Conservation (phyloP, 2,113 vertebrate species). For the Rhynchomys soricoides region DNA sequence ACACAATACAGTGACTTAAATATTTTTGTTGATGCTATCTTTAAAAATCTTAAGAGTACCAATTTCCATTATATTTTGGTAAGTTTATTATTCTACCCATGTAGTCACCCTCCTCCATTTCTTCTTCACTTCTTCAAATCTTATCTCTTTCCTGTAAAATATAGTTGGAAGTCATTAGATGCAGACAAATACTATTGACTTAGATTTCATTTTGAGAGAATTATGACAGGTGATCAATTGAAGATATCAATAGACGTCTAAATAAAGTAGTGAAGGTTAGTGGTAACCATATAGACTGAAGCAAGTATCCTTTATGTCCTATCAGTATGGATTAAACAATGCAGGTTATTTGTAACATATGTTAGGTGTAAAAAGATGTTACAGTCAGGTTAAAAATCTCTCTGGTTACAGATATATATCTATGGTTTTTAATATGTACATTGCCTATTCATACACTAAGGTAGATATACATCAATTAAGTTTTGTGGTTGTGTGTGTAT, state of each 20-base stretch:
- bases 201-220: neutral
- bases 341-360: neutral
- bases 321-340: neutral
- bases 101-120: neutral
- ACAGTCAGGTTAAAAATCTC: neutral
- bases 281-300: neutral
- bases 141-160: neutral
- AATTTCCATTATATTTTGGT: neutral
- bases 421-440: neutral
- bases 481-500: too few species aligned
- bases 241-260: neutral
- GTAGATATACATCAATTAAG: too few species aligned
- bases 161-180: neutral
- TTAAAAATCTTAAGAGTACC: neutral
- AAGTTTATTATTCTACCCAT: neutral
- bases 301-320: fast-evolving
- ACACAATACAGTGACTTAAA: neutral
- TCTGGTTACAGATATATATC: too few species aligned
- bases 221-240: neutral
- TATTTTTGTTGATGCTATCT: neutral
- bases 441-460: neutral
- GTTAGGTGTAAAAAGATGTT: neutral
- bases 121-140: neutral
- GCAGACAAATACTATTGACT: neutral
- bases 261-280: neutral